Evolutionary conservation across 2,888 invertebrate genomes (phyloP).

Genomic region (Pseudoips prasinana): DNA sequence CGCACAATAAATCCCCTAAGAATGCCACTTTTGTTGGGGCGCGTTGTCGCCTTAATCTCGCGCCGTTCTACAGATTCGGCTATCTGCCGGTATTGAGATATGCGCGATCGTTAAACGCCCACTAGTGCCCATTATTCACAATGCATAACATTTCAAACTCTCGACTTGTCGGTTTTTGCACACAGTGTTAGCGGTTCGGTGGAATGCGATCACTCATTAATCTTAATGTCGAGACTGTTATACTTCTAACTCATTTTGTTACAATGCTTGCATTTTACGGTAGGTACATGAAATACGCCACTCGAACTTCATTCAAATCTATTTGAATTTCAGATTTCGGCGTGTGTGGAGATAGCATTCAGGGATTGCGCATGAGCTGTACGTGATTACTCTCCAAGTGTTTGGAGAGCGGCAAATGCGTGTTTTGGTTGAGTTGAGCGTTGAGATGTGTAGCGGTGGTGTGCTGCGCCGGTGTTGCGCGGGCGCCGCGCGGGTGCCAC

Average conservation of each 20-base stretch:
- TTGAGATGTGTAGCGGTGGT: slow-evolving; percentile 3
- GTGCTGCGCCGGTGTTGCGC: slow-evolving; percentile 2
- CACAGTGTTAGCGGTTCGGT: slow-evolving; percentile 12
- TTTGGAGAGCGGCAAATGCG: background rate
- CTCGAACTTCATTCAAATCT: slow-evolving; percentile 10
- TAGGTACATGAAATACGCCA: slow-evolving; percentile 3
- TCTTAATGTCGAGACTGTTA: slow-evolving; percentile 13
- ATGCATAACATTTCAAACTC: slow-evolving; percentile 11
- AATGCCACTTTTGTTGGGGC: slow-evolving; percentile 47
- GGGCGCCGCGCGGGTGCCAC: slow-evolving; percentile 6
- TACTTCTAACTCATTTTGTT: background rate
- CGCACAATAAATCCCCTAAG: slow-evolving; percentile 54
- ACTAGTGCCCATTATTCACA: slow-evolving; percentile 36
- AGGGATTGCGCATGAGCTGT: background rate
- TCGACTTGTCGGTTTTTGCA: slow-evolving; percentile 11
- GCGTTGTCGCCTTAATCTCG: slow-evolving; percentile 40
- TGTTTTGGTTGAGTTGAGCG: background rate
- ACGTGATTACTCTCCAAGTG: background rate
- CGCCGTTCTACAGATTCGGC: slow-evolving; percentile 47
- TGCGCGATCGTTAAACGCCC: slow-evolving; percentile 37
- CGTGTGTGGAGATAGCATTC: background rate
- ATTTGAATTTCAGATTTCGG: no score
- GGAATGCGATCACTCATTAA: slow-evolving; percentile 23
- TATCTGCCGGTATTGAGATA: slow-evolving; percentile 33
- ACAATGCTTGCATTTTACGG: background rate